phyloP scores from a whole-genome alignment of 2,113 vertebrate genomes.

The Cairina moschata region DNA sequence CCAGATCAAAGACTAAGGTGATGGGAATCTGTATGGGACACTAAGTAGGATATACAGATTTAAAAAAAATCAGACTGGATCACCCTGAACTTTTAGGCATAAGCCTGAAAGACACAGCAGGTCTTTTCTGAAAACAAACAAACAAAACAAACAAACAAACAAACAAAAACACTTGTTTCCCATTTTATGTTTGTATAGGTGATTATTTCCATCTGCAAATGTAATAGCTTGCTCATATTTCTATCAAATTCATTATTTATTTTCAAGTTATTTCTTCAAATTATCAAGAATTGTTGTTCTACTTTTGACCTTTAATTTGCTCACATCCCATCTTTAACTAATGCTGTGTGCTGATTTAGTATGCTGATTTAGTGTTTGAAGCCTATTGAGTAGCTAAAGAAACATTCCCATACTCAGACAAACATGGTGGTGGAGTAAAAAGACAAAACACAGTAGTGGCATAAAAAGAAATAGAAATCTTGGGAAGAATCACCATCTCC shows the following conservation, averaged over 20 bases:
- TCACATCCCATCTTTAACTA: background rate
- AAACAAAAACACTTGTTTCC: background rate
- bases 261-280: background rate
- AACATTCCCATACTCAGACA: background rate
- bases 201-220: background rate
- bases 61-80: background rate
- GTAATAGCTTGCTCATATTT: background rate
- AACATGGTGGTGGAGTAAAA: background rate
- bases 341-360: background rate
- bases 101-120: background rate
- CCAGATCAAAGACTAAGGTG: background rate
- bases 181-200: background rate
- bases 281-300: background rate
- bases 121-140: background rate
- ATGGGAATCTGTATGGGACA: background rate
- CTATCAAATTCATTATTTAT: background rate
- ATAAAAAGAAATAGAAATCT: background rate
- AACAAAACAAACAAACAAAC: too few relatives aligned
- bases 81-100: background rate
- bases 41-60: background rate
- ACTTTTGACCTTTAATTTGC: background rate
- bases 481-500: background rate
- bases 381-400: background rate
- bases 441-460: background rate
- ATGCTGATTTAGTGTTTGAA: background rate